Conservation (phyloP, 1,140 invertebrate species). For the Heliconius hermathena region DNA sequence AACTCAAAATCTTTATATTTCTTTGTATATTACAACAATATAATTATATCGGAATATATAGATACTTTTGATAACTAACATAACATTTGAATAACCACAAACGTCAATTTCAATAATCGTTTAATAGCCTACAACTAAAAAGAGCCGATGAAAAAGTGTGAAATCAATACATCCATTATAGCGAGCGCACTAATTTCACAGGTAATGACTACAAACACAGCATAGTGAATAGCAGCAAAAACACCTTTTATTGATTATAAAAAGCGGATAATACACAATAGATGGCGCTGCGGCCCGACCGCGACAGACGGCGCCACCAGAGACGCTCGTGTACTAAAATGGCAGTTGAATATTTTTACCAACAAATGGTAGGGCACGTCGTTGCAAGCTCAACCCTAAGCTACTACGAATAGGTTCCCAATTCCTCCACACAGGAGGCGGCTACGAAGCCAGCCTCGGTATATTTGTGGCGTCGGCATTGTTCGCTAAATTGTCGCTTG, state of each 20-base stretch:
- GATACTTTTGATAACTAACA: neutral
- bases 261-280: constrained; percentile 75
- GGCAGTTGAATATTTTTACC: constrained; percentile 79
- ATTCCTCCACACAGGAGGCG: constrained; percentile 49
- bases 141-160: constrained; percentile 6
- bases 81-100: neutral
- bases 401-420: constrained; percentile 26
- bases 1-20: neutral
- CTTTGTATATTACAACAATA: too few species aligned
- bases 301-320: constrained; percentile 78
- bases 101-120: constrained; percentile 1
- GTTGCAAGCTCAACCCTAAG: constrained; percentile 48
- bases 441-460: constrained; percentile 69
- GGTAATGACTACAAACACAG: constrained; percentile 37
- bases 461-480: constrained; percentile 78
- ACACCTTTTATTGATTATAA: constrained; percentile 76
- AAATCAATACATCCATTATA: constrained; percentile 20
- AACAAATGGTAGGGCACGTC: constrained; percentile 39
- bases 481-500: constrained; percentile 80
- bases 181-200: constrained; percentile 32
- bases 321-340: constrained; percentile 76
- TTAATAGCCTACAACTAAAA: neutral
- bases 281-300: constrained; percentile 75
- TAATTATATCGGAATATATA: too few species aligned
- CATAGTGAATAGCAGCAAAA: constrained; percentile 42